These are phyloP conservation scores for Terrapene triunguis DNA, from an alignment of 2,113 vertebrate genomes.

Conservation along the genomic window DNA sequence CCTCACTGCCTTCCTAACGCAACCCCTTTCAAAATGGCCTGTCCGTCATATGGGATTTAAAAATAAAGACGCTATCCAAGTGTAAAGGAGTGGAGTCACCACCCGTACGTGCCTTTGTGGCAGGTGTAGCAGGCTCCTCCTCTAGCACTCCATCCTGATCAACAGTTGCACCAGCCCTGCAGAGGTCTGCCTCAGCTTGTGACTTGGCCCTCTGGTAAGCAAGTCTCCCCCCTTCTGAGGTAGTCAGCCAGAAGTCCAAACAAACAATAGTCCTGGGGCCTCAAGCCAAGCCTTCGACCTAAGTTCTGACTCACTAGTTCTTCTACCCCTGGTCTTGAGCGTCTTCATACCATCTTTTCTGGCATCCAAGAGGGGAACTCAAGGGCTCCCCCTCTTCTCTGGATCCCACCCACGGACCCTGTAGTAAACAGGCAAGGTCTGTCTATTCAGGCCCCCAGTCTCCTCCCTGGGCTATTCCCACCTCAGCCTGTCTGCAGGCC, in stretches of 20 bases:
- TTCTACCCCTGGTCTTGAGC: neutral
- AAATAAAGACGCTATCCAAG: neutral
- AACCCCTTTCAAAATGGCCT: neutral
- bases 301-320: neutral
- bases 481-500: neutral
- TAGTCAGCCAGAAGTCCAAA: neutral
- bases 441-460: neutral
- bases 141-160: neutral
- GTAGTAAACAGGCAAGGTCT: neutral
- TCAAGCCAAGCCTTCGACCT: neutral
- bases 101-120: neutral
- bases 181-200: neutral
- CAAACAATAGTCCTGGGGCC: neutral
- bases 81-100: neutral
- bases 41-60: fast-evolving
- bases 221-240: neutral
- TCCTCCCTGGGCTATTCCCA: neutral
- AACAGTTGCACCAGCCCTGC: neutral
- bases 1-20: neutral
- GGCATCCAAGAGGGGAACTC: neutral
- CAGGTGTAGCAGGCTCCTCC: neutral
- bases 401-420: neutral
- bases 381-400: neutral
- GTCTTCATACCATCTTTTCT: neutral
- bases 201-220: neutral